Evolutionary conservation across 2,888 invertebrate genomes (phyloP).

Genomic region (Lasioglossum pauxillum): DNA sequence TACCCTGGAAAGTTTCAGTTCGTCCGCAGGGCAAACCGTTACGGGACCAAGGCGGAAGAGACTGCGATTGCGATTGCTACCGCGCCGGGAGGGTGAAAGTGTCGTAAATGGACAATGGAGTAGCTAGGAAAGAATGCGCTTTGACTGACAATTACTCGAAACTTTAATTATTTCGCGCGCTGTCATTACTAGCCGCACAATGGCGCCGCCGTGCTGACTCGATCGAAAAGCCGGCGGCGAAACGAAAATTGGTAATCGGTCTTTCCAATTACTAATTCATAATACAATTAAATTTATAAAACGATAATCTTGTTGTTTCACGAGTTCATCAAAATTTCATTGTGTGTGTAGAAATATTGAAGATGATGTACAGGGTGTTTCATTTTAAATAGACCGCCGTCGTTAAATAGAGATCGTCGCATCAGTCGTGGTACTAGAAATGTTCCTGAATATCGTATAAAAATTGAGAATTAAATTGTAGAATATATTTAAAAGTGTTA

Average conservation of each 20-base stretch:
- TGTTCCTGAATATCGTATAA: too few relatives aligned
- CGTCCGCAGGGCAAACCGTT: constrained; percentile 10
- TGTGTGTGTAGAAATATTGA: too few relatives aligned
- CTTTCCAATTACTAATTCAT: not conserved
- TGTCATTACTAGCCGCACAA: not conserved
- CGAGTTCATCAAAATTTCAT: too few relatives aligned
- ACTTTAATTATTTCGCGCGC: not conserved
- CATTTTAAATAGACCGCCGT: too few relatives aligned
- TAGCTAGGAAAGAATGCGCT: constrained; percentile 26
- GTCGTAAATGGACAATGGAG: constrained; percentile 49
- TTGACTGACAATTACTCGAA: constrained; percentile 21
- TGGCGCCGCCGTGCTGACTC: not conserved
- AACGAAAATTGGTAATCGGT: not conserved
- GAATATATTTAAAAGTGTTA: too few relatives aligned
- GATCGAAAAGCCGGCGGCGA: not conserved
- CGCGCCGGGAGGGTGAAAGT: constrained; percentile 63
- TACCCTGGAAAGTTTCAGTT: constrained; percentile 16
- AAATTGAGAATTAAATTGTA: too few relatives aligned
- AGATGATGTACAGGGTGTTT: too few relatives aligned
- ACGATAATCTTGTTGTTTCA: too few relatives aligned
- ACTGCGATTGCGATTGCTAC: constrained; percentile 22
- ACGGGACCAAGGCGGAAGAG: constrained; percentile 42
- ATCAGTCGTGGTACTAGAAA: too few relatives aligned
- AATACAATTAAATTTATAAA: too few relatives aligned
- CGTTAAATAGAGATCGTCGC: too few relatives aligned